A percentile compares a stretch with the other conserved stretches of the same genome.
phyloP scores from a whole-genome alignment of 2,797 vertebrate species.

The Staurois parvus region DNA sequence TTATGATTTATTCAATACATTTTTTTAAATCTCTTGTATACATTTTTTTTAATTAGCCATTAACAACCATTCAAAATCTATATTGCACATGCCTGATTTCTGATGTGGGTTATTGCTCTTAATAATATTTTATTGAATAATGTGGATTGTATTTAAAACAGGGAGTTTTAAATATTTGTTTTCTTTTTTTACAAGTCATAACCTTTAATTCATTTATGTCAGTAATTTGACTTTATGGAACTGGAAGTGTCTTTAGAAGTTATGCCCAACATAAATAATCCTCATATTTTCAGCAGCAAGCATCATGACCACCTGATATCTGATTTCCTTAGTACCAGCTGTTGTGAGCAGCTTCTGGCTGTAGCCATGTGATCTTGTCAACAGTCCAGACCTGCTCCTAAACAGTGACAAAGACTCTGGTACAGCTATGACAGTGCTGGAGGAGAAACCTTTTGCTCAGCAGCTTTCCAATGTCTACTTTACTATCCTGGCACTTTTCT shows the following conservation, averaged over 20 bases:
- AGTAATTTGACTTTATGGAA: slow-evolving; percentile 68
- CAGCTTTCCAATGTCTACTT: slow-evolving; percentile 95
- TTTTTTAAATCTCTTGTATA: no score
- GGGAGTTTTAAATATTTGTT: not conserved
- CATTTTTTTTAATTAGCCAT: no score
- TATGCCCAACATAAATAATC: slow-evolving; percentile 80
- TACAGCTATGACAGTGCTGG: slow-evolving; percentile 88
- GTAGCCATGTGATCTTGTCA: slow-evolving; percentile 80
- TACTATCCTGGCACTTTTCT: slow-evolving; percentile 96
- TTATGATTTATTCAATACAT: no score
- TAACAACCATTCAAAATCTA: no score
- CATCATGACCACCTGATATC: slow-evolving; percentile 77
- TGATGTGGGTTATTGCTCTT: no score
- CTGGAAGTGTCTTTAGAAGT: slow-evolving; percentile 67
- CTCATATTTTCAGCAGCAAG: slow-evolving; percentile 77
- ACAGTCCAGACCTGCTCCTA: slow-evolving; percentile 75
- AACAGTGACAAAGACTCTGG: slow-evolving; percentile 69
- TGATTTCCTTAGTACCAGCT: slow-evolving; percentile 80
- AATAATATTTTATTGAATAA: no score
- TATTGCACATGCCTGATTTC: no score
- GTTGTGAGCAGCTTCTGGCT: slow-evolving; percentile 76
- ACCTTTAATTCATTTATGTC: slow-evolving; percentile 13
- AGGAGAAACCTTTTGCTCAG: slow-evolving; percentile 88
- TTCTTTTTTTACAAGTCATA: not conserved
- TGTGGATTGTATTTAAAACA: no score